Conservation (phyloP, 1,140 invertebrate species). For the Vanessa tameamea region DNA sequence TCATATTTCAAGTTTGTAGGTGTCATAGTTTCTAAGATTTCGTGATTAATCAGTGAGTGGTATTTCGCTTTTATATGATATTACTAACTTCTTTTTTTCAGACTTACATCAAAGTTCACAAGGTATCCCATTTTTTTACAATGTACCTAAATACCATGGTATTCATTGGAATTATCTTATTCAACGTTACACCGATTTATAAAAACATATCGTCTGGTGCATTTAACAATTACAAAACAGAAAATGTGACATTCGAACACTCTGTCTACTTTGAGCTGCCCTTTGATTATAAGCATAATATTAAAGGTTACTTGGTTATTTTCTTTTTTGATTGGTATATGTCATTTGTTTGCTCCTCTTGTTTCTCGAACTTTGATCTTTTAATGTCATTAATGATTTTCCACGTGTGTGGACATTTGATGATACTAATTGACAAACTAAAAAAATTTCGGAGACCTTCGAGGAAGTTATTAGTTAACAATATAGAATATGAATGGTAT, state of each 20-base stretch:
- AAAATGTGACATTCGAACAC: constrained; percentile 38
- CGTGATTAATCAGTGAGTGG: no score
- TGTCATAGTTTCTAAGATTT: no score
- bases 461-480: not conserved
- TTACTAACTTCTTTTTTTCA: constrained; percentile 27
- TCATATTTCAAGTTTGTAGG: no score
- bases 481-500: constrained; percentile 29
- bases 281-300: constrained; percentile 37
- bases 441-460: constrained; percentile 34
- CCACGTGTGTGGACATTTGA: constrained; percentile 46
- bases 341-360: constrained; percentile 29
- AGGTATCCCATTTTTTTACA: constrained; percentile 42
- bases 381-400: constrained; percentile 43
- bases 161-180: constrained; percentile 29
- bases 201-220: constrained; percentile 38
- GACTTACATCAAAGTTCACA: constrained; percentile 41
- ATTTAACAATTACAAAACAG: constrained; percentile 22
- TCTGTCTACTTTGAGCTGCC: constrained; percentile 41
- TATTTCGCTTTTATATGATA: no score
- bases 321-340: constrained; percentile 41
- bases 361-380: constrained; percentile 41
- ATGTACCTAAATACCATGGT: constrained; percentile 31
- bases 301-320: constrained; percentile 32
- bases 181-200: constrained; percentile 35
- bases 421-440: constrained; percentile 41